Evolutionary conservation across 2,113 vertebrate genomes (phyloP), one percentile per base, ranked within the genome.

Genomic region (Seriola dumerili): DNA sequence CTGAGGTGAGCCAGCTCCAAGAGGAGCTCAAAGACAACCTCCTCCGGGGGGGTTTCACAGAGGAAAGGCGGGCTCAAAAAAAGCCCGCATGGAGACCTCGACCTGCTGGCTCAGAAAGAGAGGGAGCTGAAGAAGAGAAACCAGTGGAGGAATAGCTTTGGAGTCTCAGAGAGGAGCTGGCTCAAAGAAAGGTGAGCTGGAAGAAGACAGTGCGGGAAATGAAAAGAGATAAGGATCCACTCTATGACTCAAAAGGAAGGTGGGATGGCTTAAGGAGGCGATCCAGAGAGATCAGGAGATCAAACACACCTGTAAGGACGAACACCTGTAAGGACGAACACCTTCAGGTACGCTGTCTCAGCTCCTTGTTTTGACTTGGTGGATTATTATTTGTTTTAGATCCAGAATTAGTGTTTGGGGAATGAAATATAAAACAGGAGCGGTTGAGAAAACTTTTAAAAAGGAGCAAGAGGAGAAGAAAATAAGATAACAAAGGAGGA

Each of bases 331-430:
- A 62, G 42, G 36, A 54, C n/a, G 12, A 32, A 0, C n/a, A 50
- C 54, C 62, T 21, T 38, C 40, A 61, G 52, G 23, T 44, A 11
- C 2, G 7, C 36, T 19, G 25, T 44, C 21, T 54, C 58, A 4
- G 38, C 58, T 63, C 17, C 16, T 42, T 17, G 8, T 17, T 21
- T 13, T 29, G 48, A 17, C 19, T 48, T 25, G 23, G 23, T 13
- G 58, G 40, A 61, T 61, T 65, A 38, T 25, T 48, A 63, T 7
- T 52, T 81, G 77, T 72, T 64, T 64, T 16, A 48, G 29, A 64
- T 34, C 55, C 58, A 16, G 46, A 54, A 58, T 46, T 46, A 67
- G 38, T 48, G 17, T 32, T 70, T 59, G 34, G 34, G 70, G 10
- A 40, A n/a, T 40, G 32, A 62, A 34, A 67, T 46, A 59, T 70